These are phyloP conservation scores for Camelus bactrianus DNA, from an alignment of 2,113 vertebrate species.

Conservation along the genomic window DNA sequence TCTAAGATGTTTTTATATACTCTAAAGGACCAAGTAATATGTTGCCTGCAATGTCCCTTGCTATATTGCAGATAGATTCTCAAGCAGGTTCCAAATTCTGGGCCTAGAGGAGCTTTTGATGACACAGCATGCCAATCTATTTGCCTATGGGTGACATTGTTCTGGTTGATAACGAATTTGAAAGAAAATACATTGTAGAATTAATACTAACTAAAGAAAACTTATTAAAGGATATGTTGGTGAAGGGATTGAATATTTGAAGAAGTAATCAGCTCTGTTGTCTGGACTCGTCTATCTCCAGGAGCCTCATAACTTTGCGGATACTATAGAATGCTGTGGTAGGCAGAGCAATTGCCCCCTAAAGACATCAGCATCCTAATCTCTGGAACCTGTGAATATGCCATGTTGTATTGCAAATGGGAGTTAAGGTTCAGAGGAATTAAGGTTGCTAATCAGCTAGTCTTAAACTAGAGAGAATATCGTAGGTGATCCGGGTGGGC, in stretches of 20 bases:
- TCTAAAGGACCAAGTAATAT: background rate
- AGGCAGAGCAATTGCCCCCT: background rate
- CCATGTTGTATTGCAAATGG: background rate
- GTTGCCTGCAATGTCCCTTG: background rate
- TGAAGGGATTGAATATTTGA: background rate
- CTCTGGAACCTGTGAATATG: background rate
- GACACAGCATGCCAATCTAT: background rate
- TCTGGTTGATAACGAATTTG: background rate
- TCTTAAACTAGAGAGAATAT: background rate
- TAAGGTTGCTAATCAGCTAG: background rate
- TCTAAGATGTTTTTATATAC: background rate
- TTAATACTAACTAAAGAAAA: slow-evolving; percentile 35
- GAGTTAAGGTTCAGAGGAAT: slow-evolving; percentile 4
- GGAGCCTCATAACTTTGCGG: background rate
- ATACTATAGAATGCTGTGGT: background rate
- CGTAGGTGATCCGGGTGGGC: background rate
- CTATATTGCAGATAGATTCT: slow-evolving; percentile 6
- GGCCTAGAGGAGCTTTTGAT: background rate
- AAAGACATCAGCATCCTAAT: background rate
- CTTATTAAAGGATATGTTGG: background rate
- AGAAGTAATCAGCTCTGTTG: slow-evolving; percentile 14
- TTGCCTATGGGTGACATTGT: slow-evolving; percentile 9
- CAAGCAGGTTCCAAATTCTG: background rate
- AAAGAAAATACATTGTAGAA: background rate
- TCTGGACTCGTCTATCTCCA: background rate